A percentile compares a stretch with the other conserved stretches of the same genome.
These are phyloP conservation scores for Rhegmatorhina hoffmannsi DNA, from an alignment of 2,113 vertebrate species.

Conservation along the genomic window DNA sequence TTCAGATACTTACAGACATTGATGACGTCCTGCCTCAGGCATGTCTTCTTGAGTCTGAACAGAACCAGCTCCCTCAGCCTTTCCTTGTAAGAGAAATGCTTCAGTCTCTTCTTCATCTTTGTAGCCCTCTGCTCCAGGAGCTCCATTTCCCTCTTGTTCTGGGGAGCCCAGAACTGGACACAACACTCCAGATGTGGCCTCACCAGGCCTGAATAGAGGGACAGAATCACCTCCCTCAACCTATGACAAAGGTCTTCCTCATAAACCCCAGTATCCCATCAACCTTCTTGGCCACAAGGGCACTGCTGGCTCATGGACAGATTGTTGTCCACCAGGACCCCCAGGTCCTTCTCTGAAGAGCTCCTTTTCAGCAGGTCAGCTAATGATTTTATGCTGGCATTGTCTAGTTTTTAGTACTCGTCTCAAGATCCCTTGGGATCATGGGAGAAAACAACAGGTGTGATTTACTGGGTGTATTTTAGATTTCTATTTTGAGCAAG, in stretches of 20 bases:
- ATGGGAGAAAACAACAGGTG: neutral
- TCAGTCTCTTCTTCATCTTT: neutral
- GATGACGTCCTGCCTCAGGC: neutral
- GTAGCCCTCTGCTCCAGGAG: rapidly evolving
- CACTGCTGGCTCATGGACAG: neutral
- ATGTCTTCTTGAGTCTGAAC: rapidly evolving
- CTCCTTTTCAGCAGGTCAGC: neutral
- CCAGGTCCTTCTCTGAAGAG: too few species aligned
- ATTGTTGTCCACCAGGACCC: neutral
- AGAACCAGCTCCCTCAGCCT: neutral
- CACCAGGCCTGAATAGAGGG: neutral
- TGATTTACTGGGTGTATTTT: neutral
- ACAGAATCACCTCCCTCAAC: neutral
- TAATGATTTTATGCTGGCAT: neutral
- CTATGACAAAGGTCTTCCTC: neutral
- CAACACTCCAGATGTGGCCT: neutral
- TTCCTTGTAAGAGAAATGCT: neutral
- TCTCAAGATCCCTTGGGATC: neutral
- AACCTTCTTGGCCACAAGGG: neutral
- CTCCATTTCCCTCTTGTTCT: neutral
- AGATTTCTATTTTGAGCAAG: neutral
- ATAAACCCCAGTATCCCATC: too few species aligned
- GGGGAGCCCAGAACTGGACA: neutral
- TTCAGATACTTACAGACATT: neutral
- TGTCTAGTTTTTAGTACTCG: neutral